Percentiles rank a stretch among this genome's conserved stretches.
Evolutionary conservation across 2,113 vertebrate genomes (phyloP).

Genomic region (Scatophagus argus): DNA sequence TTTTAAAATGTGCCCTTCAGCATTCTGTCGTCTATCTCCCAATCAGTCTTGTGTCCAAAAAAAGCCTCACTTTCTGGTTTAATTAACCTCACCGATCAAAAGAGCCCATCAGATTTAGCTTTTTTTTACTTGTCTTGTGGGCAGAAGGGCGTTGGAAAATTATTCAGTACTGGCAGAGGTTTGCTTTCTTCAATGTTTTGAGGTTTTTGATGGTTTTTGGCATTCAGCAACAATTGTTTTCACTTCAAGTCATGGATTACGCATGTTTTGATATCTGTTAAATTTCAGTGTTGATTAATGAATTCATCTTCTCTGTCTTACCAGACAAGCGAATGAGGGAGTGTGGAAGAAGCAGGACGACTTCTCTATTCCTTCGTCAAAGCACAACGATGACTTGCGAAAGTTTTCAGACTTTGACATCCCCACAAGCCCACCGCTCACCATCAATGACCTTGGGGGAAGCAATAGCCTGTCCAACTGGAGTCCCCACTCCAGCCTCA

Average conservation of each 20-base stretch:
- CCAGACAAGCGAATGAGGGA: conserved; percentile 93
- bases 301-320: conserved; percentile 7
- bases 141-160: background rate
- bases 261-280: conserved; percentile 5
- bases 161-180: background rate
- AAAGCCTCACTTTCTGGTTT: conserved; percentile 7
- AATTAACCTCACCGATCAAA: conserved; percentile 35
- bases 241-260: conserved; percentile 17
- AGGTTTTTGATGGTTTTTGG: background rate
- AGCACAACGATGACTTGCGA: conserved; percentile 90
- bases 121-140: conserved; percentile 5
- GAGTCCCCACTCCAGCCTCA: conserved; percentile 81
- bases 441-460: conserved; percentile 87
- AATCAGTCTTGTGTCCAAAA: conserved; percentile 18
- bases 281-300: conserved; percentile 6
- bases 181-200: background rate
- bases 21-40: background rate
- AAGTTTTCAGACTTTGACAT: conserved; percentile 91
- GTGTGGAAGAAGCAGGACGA: conserved; percentile 89
- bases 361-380: conserved; percentile 88
- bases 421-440: conserved; percentile 89
- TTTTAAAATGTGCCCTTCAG: conserved; percentile 24
- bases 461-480: conserved; percentile 83
- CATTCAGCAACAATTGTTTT: conserved; percentile 20
- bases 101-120: background rate